Percentiles rank a stretch among this genome's conserved stretches.
phyloP scores from a whole-genome alignment of 2,797 vertebrate species.

The Anguilla megastoma region DNA sequence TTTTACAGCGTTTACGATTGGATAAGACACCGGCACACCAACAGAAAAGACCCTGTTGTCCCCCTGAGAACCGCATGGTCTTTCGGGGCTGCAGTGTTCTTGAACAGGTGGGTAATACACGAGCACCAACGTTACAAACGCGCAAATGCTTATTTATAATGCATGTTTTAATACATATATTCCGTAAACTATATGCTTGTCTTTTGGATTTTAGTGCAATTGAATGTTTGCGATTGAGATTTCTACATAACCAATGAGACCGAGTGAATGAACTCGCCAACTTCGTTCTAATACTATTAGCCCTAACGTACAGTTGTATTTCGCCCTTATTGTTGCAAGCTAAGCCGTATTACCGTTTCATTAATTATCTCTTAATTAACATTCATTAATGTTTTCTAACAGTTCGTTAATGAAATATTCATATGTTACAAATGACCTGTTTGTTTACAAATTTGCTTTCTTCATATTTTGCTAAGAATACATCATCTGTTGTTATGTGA shows the following conservation, averaged over 20 bases:
- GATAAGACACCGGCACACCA: conserved; percentile 7
- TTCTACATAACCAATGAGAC: background rate
- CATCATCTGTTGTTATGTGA: background rate
- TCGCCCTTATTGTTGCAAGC: background rate
- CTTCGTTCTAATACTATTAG: background rate
- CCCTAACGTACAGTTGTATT: background rate
- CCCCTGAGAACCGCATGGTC: conserved; percentile 6
- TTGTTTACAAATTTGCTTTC: background rate
- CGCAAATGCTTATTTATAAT: background rate
- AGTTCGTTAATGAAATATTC: background rate
- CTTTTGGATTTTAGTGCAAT: background rate
- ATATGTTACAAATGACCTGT: background rate
- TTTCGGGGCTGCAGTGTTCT: background rate
- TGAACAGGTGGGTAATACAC: conserved; percentile 9
- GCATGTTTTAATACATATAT: background rate
- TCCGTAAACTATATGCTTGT: background rate
- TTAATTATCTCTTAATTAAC: background rate
- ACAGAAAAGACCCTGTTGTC: background rate
- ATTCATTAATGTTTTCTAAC: background rate
- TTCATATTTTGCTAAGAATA: background rate
- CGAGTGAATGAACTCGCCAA: background rate
- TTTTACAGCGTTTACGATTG: conserved; percentile 7
- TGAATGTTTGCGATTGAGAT: background rate
- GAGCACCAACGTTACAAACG: background rate
- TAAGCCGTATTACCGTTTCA: background rate